Evolutionary conservation across 2,113 vertebrate genomes (phyloP).

Genomic region (Actenoides lindsayi): DNA sequence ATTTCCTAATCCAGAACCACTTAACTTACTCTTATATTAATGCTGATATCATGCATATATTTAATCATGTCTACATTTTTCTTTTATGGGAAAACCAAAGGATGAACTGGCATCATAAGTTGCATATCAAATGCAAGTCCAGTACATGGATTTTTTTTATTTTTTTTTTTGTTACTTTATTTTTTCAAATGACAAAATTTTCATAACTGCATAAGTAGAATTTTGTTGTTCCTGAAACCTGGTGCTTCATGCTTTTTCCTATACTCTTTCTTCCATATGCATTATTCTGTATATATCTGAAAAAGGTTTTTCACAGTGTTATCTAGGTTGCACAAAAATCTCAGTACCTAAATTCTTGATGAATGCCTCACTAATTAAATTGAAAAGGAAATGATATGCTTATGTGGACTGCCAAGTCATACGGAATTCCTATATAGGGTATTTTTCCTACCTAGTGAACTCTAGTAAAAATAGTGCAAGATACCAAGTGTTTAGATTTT

Average conservation of each 20-base stretch:
- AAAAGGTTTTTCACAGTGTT: not conserved
- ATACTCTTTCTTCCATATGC: not conserved
- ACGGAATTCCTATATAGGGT: not conserved
- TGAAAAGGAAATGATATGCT: not conserved
- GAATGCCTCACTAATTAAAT: not conserved
- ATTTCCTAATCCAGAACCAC: slow-evolving; percentile 51
- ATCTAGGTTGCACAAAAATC: not conserved
- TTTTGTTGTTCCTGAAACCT: not conserved
- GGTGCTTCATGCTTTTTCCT: not conserved
- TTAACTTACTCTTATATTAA: slow-evolving; percentile 19
- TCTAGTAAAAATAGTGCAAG: not conserved
- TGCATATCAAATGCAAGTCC: not conserved
- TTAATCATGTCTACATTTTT: not conserved
- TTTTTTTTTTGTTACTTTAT: not conserved
- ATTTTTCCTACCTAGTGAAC: not conserved
- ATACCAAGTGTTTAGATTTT: not conserved
- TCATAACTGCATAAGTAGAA: not conserved
- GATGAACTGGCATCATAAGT: not conserved
- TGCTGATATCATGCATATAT: not conserved
- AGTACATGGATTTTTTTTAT: rapidly evolving
- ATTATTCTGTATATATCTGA: not conserved
- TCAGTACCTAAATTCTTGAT: not conserved
- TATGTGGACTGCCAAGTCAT: not conserved
- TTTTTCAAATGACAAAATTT: not conserved
- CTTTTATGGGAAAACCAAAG: not conserved